Evolutionary conservation across 2,113 vertebrate species (phyloP).

Genomic region (Amphiprion percula): DNA sequence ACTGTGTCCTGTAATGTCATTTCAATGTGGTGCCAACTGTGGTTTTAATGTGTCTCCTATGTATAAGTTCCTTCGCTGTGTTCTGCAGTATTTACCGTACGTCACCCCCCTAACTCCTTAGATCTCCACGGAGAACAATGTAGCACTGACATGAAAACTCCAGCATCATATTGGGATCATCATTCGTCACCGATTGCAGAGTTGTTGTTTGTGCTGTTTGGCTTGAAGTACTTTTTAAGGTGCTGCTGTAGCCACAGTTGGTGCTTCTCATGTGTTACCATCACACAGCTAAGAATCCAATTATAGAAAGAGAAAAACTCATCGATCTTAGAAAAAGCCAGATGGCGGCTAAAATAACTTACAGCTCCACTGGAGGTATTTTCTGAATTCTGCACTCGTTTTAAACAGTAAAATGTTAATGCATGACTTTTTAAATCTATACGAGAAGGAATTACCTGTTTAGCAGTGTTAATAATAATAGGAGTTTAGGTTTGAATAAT

Average conservation of each 20-base stretch:
- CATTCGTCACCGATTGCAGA: slow-evolving; percentile 5
- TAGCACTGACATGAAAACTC: slow-evolving; percentile 62
- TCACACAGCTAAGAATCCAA: background rate
- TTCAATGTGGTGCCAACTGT: slow-evolving; percentile 73
- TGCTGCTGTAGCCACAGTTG: slow-evolving; percentile 30
- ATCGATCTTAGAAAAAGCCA: background rate
- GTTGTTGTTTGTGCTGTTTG: slow-evolving; percentile 11
- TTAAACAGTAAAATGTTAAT: background rate
- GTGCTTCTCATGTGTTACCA: background rate
- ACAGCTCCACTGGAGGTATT: background rate
- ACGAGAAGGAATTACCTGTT: background rate
- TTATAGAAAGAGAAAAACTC: background rate
- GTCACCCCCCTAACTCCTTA: slow-evolving; percentile 15
- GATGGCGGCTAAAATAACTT: too few relatives aligned
- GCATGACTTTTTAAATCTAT: background rate
- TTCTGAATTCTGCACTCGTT: background rate
- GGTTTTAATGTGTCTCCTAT: slow-evolving; percentile 61
- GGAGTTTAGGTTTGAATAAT: background rate
- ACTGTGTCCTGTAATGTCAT: slow-evolving; percentile 58
- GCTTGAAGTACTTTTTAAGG: slow-evolving; percentile 23
- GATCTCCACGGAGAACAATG: slow-evolving; percentile 66
- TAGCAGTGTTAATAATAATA: background rate
- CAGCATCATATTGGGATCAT: slow-evolving; percentile 33
- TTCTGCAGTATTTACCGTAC: slow-evolving; percentile 27
- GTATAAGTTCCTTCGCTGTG: slow-evolving; percentile 43